A percentile compares a stretch with the other conserved stretches of the same genome.
phyloP scores from a whole-genome alignment of 2,113 vertebrate species.

The Nibea albiflora region DNA sequence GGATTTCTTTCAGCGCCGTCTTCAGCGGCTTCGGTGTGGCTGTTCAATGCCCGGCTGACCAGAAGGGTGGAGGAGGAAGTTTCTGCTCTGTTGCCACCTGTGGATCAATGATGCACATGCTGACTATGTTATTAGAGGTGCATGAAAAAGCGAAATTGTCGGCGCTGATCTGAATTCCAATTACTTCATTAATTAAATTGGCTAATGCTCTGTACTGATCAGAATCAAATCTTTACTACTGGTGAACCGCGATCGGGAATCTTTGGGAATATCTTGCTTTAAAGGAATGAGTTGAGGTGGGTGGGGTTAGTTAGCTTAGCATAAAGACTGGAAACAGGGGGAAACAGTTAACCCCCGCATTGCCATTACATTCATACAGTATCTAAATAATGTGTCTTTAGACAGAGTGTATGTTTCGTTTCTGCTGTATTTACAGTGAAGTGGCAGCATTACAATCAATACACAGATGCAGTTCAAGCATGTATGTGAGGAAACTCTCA shows the following conservation, averaged over 20 bases:
- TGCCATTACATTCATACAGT: not conserved
- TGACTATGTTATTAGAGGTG: not conserved
- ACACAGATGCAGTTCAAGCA: not conserved
- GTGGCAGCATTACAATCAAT: not conserved
- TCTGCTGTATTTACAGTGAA: not conserved
- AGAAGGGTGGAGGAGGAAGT: constrained; percentile 3
- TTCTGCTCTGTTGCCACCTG: constrained; percentile 31
- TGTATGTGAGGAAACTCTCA: not conserved
- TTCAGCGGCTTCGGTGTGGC: constrained; percentile 24
- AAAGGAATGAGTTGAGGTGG: not conserved
- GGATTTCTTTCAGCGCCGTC: constrained; percentile 59
- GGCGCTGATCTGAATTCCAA: not conserved
- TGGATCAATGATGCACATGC: constrained; percentile 1
- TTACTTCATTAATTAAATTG: not conserved
- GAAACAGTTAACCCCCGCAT: not conserved
- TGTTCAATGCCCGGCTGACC: constrained; percentile 28
- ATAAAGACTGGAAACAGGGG: not conserved
- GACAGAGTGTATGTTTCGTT: not conserved
- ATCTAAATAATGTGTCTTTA: not conserved
- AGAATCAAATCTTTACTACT: not conserved
- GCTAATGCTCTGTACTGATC: not conserved
- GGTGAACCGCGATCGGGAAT: too few relatives aligned
- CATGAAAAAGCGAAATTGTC: not conserved
- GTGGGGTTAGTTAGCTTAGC: too few relatives aligned
- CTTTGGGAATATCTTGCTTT: not conserved